A percentile compares a stretch with the other conserved stretches of the same genome.
Evolutionary conservation across 2,113 vertebrate species (phyloP).

Genomic region (Colius striatus): DNA sequence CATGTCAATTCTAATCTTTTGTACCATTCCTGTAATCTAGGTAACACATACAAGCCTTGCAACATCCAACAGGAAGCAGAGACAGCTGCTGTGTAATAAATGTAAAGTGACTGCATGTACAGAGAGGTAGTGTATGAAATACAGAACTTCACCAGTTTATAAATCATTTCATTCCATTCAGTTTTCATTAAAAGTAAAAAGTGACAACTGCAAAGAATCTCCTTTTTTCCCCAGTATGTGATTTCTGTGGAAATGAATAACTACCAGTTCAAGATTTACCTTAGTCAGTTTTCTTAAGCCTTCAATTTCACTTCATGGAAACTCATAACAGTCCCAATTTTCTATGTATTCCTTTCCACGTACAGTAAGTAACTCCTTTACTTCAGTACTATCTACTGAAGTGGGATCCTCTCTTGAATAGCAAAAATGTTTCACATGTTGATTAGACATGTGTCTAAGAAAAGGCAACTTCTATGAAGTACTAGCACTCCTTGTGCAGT

Average conservation of each 20-base stretch:
- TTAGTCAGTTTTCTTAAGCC: background rate
- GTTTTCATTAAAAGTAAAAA: conserved; percentile 11
- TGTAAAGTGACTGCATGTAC: background rate
- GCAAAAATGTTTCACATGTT: background rate
- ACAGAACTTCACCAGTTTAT: conserved; percentile 39
- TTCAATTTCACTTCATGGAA: background rate
- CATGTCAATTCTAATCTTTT: conserved; percentile 67
- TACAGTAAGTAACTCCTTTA: background rate
- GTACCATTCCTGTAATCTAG: conserved; percentile 73
- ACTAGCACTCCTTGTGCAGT: background rate
- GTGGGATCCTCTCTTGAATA: background rate
- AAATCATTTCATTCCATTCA: conserved; percentile 67
- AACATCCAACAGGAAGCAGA: conserved; percentile 74
- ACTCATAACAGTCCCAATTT: background rate
- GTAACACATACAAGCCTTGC: conserved; percentile 67
- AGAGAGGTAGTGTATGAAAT: conserved; percentile 28
- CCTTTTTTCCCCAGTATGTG: background rate
- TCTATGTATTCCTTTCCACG: background rate
- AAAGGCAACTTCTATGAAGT: background rate
- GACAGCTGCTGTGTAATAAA: conserved; percentile 53
- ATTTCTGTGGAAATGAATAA: background rate
- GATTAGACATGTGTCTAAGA: background rate
- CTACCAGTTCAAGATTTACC: background rate
- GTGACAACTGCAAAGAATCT: background rate
- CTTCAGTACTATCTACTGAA: background rate